phyloP scores from a whole-genome alignment of 2,888 invertebrate genomes.

The Merodon equestris region DNA sequence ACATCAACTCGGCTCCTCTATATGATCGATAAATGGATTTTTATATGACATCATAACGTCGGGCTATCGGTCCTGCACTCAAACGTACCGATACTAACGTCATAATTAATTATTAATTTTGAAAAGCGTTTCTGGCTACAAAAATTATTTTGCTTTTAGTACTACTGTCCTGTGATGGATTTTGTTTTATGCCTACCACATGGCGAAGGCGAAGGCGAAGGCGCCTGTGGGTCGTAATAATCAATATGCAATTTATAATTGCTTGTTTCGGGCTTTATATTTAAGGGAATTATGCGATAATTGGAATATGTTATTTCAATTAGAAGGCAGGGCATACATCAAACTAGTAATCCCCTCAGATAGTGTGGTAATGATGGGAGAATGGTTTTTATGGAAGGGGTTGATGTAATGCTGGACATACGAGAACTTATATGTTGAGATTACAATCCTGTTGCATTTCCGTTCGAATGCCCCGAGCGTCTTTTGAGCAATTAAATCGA shows the following conservation, averaged over 20 bases:
- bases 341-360: too few relatives aligned
- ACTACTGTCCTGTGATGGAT: too few relatives aligned
- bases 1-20: conserved; percentile 16
- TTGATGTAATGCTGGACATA: too few relatives aligned
- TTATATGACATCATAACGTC: conserved; percentile 34
- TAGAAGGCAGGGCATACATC: background rate
- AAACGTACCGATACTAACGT: background rate
- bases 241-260: conserved; percentile 22
- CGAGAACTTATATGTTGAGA: too few relatives aligned
- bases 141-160: too few relatives aligned
- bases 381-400: too few relatives aligned
- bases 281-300: background rate
- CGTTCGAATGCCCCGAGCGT: too few relatives aligned
- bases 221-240: too few relatives aligned
- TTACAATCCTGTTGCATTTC: too few relatives aligned
- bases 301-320: conserved; percentile 5
- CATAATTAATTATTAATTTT: conserved; percentile 41
- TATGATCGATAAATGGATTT: conserved; percentile 50
- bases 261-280: background rate
- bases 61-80: background rate
- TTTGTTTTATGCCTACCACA: too few relatives aligned
- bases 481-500: too few relatives aligned
- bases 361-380: too few relatives aligned
- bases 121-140: conserved; percentile 7
- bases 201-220: background rate